These are phyloP conservation scores for Bubalus kerabau DNA, from an alignment of 2,113 vertebrate species.

Conservation along the genomic window DNA sequence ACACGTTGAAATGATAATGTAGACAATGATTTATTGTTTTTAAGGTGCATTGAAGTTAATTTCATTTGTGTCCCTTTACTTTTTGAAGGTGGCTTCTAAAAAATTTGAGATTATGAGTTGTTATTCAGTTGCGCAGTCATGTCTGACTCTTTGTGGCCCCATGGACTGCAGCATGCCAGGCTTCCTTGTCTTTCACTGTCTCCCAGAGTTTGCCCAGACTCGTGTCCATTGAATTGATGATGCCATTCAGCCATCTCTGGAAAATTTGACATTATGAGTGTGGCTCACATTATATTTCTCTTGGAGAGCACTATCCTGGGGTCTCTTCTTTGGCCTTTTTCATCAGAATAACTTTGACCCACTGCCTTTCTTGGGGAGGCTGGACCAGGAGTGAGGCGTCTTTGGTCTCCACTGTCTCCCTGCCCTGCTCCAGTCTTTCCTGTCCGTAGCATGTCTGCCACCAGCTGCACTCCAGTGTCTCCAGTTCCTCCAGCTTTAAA, in stretches of 20 bases:
- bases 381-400: not conserved
- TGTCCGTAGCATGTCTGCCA: not conserved
- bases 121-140: not conserved
- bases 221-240: not conserved
- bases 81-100: not conserved
- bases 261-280: not conserved
- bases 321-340: not conserved
- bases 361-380: not conserved
- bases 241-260: not conserved
- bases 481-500: not conserved
- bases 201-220: not conserved
- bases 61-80: not conserved
- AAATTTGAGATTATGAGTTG: not conserved
- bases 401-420: not conserved
- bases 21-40: not conserved
- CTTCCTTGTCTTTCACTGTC: not conserved
- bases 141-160: not conserved
- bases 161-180: not conserved
- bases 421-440: not conserved
- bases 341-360: not conserved
- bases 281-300: not conserved
- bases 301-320: not conserved
- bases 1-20: not conserved
- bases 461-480: not conserved
- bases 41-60: not conserved